A percentile compares a stretch with the other conserved stretches of the same genome.
Evolutionary conservation across 2,888 invertebrate genomes (phyloP).

Genomic region (Yponomeuta malinellus): DNA sequence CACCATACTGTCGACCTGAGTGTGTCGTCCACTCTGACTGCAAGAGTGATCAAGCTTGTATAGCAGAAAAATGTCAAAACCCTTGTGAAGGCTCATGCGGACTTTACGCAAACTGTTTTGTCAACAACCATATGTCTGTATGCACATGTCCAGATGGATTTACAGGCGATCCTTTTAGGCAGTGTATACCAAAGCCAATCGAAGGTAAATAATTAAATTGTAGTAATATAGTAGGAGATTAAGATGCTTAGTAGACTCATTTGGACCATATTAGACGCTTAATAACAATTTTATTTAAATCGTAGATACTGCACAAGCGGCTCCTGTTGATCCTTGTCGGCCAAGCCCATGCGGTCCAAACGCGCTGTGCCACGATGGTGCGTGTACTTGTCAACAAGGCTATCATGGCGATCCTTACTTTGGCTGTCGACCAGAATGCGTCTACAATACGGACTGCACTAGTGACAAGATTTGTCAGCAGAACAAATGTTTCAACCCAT

Average conservation of each 20-base stretch:
- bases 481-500: constrained; percentile 83
- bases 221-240: too few species aligned
- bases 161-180: constrained; percentile 82
- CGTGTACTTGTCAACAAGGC: constrained; percentile 77
- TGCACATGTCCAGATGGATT: constrained; percentile 81
- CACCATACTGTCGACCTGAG: constrained; percentile 79
- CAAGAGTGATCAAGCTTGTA: constrained; percentile 78
- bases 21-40: constrained; percentile 81
- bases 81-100: constrained; percentile 84
- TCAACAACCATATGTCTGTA: constrained; percentile 82
- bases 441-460: constrained; percentile 80
- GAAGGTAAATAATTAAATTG: constrained; percentile 42
- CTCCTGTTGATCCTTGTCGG: constrained; percentile 70
- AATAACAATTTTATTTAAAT: constrained; percentile 21
- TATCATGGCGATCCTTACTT: constrained; percentile 81
- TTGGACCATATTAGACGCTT: not conserved
- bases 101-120: constrained; percentile 79
- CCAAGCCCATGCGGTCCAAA: constrained; percentile 81
- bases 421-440: constrained; percentile 83
- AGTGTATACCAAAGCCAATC: constrained; percentile 74
- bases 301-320: constrained; percentile 35
- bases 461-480: constrained; percentile 78
- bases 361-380: constrained; percentile 72
- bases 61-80: constrained; percentile 80
- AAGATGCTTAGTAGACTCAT: not conserved